Conservation (phyloP, 92 coral and sea anemone genomes). For the Epizoanthus rinbou region DNA sequence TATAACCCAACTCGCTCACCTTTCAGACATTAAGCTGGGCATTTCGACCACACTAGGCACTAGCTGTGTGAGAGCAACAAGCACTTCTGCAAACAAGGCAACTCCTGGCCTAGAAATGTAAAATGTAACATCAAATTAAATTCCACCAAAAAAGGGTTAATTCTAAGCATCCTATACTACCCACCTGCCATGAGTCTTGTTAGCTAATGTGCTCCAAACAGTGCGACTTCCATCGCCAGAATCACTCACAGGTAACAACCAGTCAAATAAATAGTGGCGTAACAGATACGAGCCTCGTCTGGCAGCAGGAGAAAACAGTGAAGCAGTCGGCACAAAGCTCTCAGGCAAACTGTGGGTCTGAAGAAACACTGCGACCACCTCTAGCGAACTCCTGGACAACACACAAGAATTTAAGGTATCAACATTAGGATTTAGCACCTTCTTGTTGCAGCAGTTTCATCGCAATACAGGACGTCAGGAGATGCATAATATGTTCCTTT, state of each 20-base stretch:
- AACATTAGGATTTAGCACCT: not conserved
- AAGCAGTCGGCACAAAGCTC: slow-evolving; percentile 55
- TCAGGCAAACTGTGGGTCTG: slow-evolving; percentile 80
- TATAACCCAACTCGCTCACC: slow-evolving; percentile 37
- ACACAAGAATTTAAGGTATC: not conserved
- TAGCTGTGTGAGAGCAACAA: slow-evolving; percentile 67
- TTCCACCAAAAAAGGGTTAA: not conserved
- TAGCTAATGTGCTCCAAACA: slow-evolving; percentile 32
- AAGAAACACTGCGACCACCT: slow-evolving; percentile 70
- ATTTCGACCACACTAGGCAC: slow-evolving; percentile 44
- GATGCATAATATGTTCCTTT: no score
- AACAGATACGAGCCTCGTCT: slow-evolving; percentile 66
- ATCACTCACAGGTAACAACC: slow-evolving; percentile 74
- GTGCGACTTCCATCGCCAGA: slow-evolving; percentile 33
- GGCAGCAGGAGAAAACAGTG: slow-evolving; percentile 46
- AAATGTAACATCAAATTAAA: not conserved
- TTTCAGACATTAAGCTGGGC: not conserved
- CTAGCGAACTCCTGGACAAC: slow-evolving; percentile 69
- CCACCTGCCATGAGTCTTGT: slow-evolving; percentile 55
- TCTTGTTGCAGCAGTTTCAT: not conserved
- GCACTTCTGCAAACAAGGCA: slow-evolving; percentile 59
- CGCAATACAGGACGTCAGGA: not conserved
- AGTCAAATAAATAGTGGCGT: slow-evolving; percentile 80
- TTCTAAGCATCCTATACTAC: not conserved
- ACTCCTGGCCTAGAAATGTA: not conserved